These are phyloP conservation scores for Caenorhabditis japonica DNA, from an alignment of 2,888 invertebrate genomes.

Conservation along the genomic window DNA sequence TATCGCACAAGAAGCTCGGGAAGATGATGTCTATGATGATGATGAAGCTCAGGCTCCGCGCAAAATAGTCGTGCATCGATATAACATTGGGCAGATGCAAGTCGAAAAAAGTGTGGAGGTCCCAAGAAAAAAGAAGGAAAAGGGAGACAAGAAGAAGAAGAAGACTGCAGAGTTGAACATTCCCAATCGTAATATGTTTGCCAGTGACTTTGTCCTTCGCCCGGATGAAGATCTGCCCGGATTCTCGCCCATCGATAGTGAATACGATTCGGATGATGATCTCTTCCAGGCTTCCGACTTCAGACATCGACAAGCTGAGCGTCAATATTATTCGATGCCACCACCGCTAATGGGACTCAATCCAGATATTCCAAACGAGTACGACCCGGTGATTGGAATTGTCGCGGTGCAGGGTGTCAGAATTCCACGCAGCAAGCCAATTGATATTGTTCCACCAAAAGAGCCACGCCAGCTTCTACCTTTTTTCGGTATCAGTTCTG, in stretches of 20 bases:
- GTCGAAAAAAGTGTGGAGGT: constrained; percentile 14
- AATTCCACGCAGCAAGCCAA: constrained; percentile 36
- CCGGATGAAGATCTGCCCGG: constrained; percentile 40
- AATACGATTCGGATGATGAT: constrained; percentile 26
- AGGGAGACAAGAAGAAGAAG: constrained; percentile 22
- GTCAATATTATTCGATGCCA: background rate
- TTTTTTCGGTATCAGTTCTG: constrained; percentile 35
- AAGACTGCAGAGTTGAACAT: constrained; percentile 25
- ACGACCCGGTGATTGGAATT: constrained; percentile 43
- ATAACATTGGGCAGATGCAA: constrained; percentile 14
- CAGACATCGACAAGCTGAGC: background rate
- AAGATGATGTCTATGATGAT: constrained; percentile 32
- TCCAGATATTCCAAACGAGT: constrained; percentile 40
- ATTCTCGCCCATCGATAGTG: constrained; percentile 34
- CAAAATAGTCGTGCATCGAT: constrained; percentile 6
- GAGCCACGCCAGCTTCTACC: constrained; percentile 40
- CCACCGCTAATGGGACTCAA: constrained; percentile 25
- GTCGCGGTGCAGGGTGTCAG: constrained; percentile 35
- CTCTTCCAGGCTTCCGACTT: constrained; percentile 3
- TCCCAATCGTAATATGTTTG: constrained; percentile 26
- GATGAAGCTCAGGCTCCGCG: constrained; percentile 19
- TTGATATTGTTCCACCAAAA: constrained; percentile 28
- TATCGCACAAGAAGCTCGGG: constrained; percentile 27
- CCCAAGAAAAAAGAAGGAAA: constrained; percentile 3
- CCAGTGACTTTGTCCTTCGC: constrained; percentile 17